Conservation (phyloP, 2,113 vertebrate genomes). For the Hydrochoerus hydrochaeris region DNA sequence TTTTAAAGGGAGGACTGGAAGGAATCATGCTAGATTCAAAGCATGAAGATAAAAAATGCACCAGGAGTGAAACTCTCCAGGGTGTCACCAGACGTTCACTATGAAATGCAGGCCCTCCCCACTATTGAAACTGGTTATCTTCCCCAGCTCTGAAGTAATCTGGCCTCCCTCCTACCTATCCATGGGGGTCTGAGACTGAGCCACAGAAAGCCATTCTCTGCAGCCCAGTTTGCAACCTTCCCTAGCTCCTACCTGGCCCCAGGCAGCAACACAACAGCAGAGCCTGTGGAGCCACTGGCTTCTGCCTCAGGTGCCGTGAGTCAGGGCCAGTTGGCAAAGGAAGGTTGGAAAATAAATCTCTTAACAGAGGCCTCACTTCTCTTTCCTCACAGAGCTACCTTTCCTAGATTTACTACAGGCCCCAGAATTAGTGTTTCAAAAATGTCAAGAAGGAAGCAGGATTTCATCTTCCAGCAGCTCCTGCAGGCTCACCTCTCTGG, state of each 20-base stretch:
- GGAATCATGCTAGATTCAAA: slow-evolving; percentile 33
- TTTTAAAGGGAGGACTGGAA: slow-evolving; percentile 31
- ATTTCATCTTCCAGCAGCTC: neutral
- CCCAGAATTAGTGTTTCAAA: neutral
- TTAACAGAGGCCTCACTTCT: neutral
- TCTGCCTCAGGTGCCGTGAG: neutral
- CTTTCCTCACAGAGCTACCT: neutral
- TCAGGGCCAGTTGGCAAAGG: accelerated
- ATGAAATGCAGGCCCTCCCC: neutral
- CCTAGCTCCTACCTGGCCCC: neutral
- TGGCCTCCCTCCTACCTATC: neutral
- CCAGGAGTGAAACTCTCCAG: neutral
- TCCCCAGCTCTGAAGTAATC: neutral
- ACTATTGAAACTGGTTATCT: neutral
- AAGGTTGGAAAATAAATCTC: neutral
- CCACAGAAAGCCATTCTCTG: neutral
- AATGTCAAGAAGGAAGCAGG: neutral
- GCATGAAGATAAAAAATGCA: slow-evolving; percentile 17
- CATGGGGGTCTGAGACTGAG: neutral
- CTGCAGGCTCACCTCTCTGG: neutral
- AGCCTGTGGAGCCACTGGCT: neutral
- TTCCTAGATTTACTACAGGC: neutral
- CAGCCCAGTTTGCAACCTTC: neutral
- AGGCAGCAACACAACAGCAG: neutral
- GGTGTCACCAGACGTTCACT: slow-evolving; percentile 13